Conservation (phyloP, 1,140 invertebrate species). For the Drosophila cardini region DNA sequence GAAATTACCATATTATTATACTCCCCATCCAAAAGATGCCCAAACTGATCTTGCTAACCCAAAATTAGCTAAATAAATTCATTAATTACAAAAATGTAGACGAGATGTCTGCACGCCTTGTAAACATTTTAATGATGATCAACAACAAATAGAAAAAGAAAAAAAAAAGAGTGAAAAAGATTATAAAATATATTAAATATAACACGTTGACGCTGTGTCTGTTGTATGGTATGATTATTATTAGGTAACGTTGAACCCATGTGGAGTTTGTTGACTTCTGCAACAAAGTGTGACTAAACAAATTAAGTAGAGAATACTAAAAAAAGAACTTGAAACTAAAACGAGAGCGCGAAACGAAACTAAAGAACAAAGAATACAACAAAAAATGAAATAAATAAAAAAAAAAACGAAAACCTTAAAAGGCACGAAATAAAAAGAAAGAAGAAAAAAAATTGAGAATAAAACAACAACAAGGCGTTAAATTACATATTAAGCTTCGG, state of each 20-base stretch:
- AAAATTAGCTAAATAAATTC: conserved; percentile 64
- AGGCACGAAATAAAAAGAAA: conserved; percentile 34
- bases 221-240: conserved; percentile 52
- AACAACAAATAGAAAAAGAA: too few species aligned
- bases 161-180: conserved; percentile 44
- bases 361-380: conserved; percentile 10
- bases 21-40: background rate
- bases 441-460: too few species aligned
- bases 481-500: conserved; percentile 73
- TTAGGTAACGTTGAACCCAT: conserved; percentile 65
- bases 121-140: conserved; percentile 68
- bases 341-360: conserved; percentile 28
- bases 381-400: too few species aligned
- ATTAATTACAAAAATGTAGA: conserved; percentile 74
- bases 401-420: conserved; percentile 34
- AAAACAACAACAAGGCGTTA: conserved; percentile 46
- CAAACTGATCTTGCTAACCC: background rate
- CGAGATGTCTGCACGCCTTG: conserved; percentile 64
- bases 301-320: conserved; percentile 71
- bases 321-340: conserved; percentile 40
- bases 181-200: conserved; percentile 40
- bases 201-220: conserved; percentile 29
- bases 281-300: conserved; percentile 82
- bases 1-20: background rate
- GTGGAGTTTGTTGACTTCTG: conserved; percentile 79